Conservation (phyloP, 2,797 vertebrate species). For the Labroides dimidiatus region DNA sequence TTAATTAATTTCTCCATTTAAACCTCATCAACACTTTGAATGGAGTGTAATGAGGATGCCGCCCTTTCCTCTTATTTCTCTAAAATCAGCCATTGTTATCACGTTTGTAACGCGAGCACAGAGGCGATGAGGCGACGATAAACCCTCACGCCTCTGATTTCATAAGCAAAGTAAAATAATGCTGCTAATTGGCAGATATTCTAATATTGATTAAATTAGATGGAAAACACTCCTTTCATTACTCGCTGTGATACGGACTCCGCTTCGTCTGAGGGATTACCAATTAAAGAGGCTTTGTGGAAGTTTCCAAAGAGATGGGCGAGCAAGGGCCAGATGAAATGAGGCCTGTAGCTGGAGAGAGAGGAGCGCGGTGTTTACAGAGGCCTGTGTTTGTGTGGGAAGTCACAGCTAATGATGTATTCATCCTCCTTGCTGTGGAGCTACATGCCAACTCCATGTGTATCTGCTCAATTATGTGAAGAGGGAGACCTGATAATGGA, state of each 20-base stretch:
- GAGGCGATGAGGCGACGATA: conserved; percentile 81
- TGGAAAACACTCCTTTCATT: conserved; percentile 82
- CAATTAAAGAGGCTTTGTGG: conserved; percentile 75
- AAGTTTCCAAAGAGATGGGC: conserved; percentile 53
- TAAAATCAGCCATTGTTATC: conserved; percentile 86
- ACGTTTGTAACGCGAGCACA: conserved; percentile 83
- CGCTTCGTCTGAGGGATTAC: conserved; percentile 78
- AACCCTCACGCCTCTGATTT: conserved; percentile 79
- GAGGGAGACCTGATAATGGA: conserved; percentile 78
- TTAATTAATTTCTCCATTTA: conserved; percentile 89
- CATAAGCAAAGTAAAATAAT: conserved; percentile 82
- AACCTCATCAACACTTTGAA: conserved; percentile 88
- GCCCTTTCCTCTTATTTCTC: conserved; percentile 76
- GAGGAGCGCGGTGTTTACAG: conserved; percentile 60
- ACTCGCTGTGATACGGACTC: conserved; percentile 71
- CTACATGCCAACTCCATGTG: conserved; percentile 56
- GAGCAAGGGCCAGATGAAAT: conserved; percentile 50
- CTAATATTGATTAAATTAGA: conserved; percentile 88
- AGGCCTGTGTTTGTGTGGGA: conserved; percentile 71
- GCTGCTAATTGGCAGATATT: conserved; percentile 86
- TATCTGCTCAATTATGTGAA: conserved; percentile 76
- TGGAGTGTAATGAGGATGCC: conserved; percentile 83
- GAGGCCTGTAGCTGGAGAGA: conserved; percentile 43
- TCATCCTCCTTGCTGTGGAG: conserved; percentile 64
- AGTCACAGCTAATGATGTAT: conserved; percentile 77